Evolutionary conservation across 1,140 invertebrate species (phyloP).

Genomic region (Anastrepha ludens): DNA sequence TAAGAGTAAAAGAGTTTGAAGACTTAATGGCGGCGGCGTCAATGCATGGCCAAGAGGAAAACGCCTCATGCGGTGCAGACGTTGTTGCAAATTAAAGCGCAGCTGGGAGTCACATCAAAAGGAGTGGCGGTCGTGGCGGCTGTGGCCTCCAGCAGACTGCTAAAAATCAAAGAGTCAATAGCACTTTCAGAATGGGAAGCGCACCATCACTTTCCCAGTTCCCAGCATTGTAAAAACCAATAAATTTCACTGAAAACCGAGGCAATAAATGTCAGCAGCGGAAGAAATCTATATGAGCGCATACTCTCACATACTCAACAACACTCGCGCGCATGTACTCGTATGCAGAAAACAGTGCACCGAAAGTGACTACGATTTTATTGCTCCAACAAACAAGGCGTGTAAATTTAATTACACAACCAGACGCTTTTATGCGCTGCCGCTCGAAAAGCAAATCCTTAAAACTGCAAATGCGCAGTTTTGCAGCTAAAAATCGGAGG

Average conservation of each 20-base stretch:
- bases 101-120: background rate
- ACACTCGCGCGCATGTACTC: background rate
- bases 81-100: conserved; percentile 16
- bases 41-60: background rate
- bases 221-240: background rate
- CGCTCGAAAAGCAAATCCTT: conserved; percentile 10
- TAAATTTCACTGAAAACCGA: conserved; percentile 14
- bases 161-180: background rate
- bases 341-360: background rate
- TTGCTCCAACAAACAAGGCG: background rate
- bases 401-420: conserved; percentile 40
- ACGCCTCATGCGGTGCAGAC: background rate
- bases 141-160: background rate
- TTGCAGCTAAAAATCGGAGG: background rate
- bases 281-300: background rate
- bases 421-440: conserved; percentile 43
- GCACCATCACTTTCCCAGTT: background rate
- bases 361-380: conserved; percentile 48
- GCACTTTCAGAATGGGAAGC: background rate
- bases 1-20: background rate
- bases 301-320: background rate
- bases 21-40: background rate
- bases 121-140: background rate
- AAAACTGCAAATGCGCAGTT: background rate
- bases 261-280: conserved; percentile 32